A percentile compares a stretch with the other conserved stretches of the same genome.
These are phyloP conservation scores for Prenolepis imparis DNA, from an alignment of 2,888 invertebrate genomes.

Conservation along the genomic window DNA sequence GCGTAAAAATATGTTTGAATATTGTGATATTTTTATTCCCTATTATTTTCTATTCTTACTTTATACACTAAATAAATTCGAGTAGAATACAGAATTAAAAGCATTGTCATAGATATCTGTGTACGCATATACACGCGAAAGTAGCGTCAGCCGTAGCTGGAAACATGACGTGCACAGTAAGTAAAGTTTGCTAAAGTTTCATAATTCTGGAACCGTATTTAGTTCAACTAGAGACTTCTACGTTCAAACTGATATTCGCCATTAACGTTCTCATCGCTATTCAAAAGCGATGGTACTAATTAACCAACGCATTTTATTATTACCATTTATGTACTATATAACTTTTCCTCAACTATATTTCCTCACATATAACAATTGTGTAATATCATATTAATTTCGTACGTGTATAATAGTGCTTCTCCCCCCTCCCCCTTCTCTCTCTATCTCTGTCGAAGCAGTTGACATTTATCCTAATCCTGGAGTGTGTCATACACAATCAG, in stretches of 20 bases:
- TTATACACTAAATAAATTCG: neutral
- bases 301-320: constrained; percentile 3
- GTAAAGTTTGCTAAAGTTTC: constrained; percentile 31
- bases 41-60: neutral
- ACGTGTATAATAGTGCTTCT: neutral
- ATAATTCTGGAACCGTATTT: constrained; percentile 37
- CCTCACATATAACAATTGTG: neutral
- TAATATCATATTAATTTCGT: neutral
- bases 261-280: constrained; percentile 15
- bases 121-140: neutral
- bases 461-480: neutral
- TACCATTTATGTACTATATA: neutral
- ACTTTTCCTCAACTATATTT: neutral
- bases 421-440: neutral
- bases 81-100: neutral
- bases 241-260: constrained; percentile 33
- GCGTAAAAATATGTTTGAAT: neutral
- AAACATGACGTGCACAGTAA: constrained; percentile 11
- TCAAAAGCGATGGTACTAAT: constrained; percentile 21
- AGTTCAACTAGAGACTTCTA: constrained; percentile 2
- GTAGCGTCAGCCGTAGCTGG: neutral
- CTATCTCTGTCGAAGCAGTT: neutral
- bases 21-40: no score
- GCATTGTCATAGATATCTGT: neutral
- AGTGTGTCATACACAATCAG: neutral